Conservation (phyloP, 1,140 invertebrate genomes). For the Sitodiplosis mosellana region DNA sequence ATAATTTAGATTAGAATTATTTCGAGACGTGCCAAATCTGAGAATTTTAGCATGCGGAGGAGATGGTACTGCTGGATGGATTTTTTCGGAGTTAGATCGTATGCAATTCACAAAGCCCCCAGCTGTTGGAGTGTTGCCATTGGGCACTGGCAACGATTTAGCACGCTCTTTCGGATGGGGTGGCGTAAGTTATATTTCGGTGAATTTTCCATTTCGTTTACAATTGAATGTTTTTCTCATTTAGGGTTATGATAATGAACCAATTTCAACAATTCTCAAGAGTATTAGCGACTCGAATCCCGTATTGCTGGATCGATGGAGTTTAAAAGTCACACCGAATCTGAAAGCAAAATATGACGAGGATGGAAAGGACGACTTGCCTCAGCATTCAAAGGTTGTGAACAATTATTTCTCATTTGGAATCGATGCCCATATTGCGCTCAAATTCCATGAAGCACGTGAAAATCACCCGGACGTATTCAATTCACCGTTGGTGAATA, state of each 20-base stretch:
- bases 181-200: constrained; percentile 43
- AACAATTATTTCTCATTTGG: constrained; percentile 98
- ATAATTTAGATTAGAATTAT: constrained; percentile 60
- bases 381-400: constrained; percentile 87
- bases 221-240: too few relatives aligned
- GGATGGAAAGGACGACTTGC: constrained; percentile 64
- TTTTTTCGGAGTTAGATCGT: constrained; percentile 81
- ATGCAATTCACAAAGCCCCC: constrained; percentile 62
- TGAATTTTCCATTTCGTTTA: too few relatives aligned
- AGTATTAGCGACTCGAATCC: constrained; percentile 85
- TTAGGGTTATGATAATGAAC: constrained; percentile 93
- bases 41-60: constrained; percentile 89
- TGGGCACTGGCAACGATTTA: constrained; percentile 95
- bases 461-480: constrained; percentile 97
- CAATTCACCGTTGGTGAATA: constrained; percentile 88
- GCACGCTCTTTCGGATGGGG: constrained; percentile 91
- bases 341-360: constrained; percentile 38
- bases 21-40: constrained; percentile 78
- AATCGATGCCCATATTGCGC: constrained; percentile 92
- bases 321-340: constrained; percentile 70
- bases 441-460: constrained; percentile 96
- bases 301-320: constrained; percentile 80
- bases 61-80: constrained; percentile 96
- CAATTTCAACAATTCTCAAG: constrained; percentile 81
- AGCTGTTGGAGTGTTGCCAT: constrained; percentile 81